Percentiles rank a stretch among this genome's conserved stretches.
Evolutionary conservation across 1,140 invertebrate genomes (phyloP).

Genomic region (Rhopalosiphum maidis): DNA sequence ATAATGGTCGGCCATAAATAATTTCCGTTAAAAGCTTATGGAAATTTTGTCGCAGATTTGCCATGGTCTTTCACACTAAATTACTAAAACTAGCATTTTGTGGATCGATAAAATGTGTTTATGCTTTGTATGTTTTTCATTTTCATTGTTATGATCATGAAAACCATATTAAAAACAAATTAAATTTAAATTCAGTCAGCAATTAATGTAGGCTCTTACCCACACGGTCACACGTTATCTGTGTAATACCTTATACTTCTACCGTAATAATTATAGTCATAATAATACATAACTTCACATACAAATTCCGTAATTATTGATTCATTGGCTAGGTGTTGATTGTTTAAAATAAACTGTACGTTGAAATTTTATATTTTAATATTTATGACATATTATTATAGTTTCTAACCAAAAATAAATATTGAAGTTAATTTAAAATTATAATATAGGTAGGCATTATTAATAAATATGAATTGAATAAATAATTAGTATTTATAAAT

Average conservation of each 20-base stretch:
- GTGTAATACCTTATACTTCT: neutral
- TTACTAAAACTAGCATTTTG: neutral
- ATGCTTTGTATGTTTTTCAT: neutral
- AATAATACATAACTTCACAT: neutral
- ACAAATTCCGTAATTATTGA: neutral
- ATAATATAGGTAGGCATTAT: too few species aligned
- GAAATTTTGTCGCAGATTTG: constrained; percentile 41
- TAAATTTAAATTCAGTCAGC: neutral
- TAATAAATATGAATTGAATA: neutral
- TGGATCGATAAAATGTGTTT: neutral
- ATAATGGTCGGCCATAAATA: constrained; percentile 38
- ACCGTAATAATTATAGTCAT: neutral
- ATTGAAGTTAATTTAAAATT: neutral
- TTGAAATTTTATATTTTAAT: neutral
- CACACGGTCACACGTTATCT: neutral
- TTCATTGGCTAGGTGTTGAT: neutral
- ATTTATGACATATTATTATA: neutral
- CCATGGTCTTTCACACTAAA: neutral
- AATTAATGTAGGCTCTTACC: neutral
- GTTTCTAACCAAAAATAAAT: neutral
- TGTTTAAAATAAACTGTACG: too few species aligned
- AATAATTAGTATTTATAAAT: neutral
- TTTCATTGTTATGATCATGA: neutral
- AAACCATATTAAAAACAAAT: neutral
- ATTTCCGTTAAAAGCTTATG: constrained; percentile 50